Evolutionary conservation across 2,888 invertebrate species (phyloP), one percentile per base, ranked within the genome.

Genomic region (Spodoptera exigua): DNA sequence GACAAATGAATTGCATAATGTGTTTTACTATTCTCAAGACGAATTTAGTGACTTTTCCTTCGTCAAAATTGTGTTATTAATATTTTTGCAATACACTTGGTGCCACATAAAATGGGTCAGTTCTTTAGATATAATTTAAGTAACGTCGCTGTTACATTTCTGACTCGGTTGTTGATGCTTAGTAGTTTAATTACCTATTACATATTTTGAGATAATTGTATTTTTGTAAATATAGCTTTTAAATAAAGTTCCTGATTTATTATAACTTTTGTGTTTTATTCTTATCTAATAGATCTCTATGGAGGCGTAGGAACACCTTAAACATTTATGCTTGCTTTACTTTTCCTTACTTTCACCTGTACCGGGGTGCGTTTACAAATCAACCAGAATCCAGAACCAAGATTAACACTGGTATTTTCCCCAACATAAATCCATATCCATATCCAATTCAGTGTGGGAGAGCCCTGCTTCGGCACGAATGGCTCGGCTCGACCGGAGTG

Each of bases 231-330:
- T 93, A 92, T 91, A 88, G 86, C 79, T 84, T 77, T 70, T 89
- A 89, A 93, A 92, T 92, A 93, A 93, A 94, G 93, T 94, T 94
- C 93, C 93, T 94, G 91, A 89, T 90, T 92, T 90, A 89, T 88
- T 85, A 82, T 79, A 79, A 0, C 4, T 5, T 32, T 46, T 35
- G 3, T 17, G 56, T 76, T 71, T 71, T 69, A 60, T 63, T 76
- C 37, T n/a, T 36, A n/a, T n/a, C n/a, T n/a, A n/a, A n/a, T n/a
- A n/a, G n/a, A n/a, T n/a, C n/a, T n/a, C n/a, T n/a, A n/a, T n/a
- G n/a, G n/a, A n/a, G n/a, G n/a, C n/a, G n/a, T n/a, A n/a, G n/a
- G n/a, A n/a, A n/a, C n/a, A n/a, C n/a, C n/a, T n/a, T n/a, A n/a
- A n/a, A n/a, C n/a, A n/a, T n/a, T n/a, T n/a, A n/a, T n/a, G n/a